Base-by-base conservation (phyloP, 30 jellyfish, hydroid and myxozoan genomes). In the Morbakka virulenta region DNA sequence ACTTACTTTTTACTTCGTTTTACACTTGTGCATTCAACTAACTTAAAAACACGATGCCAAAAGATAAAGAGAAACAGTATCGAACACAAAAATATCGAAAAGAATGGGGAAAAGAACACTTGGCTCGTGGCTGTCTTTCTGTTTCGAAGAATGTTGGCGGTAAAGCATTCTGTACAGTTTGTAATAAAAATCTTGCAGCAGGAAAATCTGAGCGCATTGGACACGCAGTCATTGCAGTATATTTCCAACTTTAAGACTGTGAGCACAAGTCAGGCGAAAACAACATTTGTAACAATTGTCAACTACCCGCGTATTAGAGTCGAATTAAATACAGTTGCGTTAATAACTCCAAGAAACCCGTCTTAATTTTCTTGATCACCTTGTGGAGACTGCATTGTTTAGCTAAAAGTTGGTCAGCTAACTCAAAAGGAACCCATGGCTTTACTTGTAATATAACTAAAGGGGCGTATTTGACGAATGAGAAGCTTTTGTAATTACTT, bases 281-380 rank as follows among this genome's bases (percentile, higher is more conserved):
- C 36, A 26, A 26, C 74, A 21, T 30, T 50, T 53, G 25, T 74
- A 21, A 72, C 41, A 50, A 49, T 41, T 2, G 23, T 20, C 29
- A 52, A 53, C 85, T 25, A 26, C 17, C 57, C 51, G 21, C 50
- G 62, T 28, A 74, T 74, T 4, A 74, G 28, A 32, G 85, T 75
- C 3, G 85, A 74, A 51, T 69, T 74, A n/a, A 74, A 26, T 51
- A 53, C 85, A 2, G 85, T 74, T n/a, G 85, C 85, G 23, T 53
- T 74, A 32, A 29, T 74, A 52, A 75, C 75, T 11, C 28, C 63
- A 74, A 74, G 32, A 32, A 74, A 74, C 34, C 57, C 32, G 50
- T 4, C 50, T 72, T 23, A 72, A 72, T 41, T 50, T 72, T 50
- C 76, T 72, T 3, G 84, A 72, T 48, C 52, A 36, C 11, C 25